Conservation (phyloP, 35 echinoderm and acorn worm genomes). For the Amphiura filiformis region DNA sequence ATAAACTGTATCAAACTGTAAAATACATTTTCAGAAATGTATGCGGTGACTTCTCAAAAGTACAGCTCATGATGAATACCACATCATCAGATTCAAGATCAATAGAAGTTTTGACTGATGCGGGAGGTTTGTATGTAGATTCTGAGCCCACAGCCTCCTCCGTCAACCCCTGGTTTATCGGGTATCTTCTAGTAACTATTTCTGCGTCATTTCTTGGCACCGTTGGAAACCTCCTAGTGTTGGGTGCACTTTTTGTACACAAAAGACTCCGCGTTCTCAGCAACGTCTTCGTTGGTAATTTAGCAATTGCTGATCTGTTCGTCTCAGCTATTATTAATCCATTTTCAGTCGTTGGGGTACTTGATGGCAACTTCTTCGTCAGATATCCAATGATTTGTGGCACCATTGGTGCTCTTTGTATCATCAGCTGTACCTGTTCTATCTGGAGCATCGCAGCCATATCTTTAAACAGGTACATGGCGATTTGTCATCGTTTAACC, state of each 20-base stretch:
- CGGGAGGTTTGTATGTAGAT: no score
- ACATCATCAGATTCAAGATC: no score
- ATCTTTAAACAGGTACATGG: conserved; percentile 56
- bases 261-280: conserved; percentile 40
- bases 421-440: conserved; percentile 66
- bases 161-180: no score
- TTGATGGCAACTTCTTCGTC: conserved; percentile 51
- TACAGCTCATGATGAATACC: no score
- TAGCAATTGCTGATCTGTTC: conserved; percentile 62
- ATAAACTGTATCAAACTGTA: no score
- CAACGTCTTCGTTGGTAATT: conserved; percentile 69
- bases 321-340: conserved; percentile 61
- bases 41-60: no score
- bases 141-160: no score
- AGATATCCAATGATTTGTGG: conserved; percentile 47
- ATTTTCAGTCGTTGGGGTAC: conserved; percentile 50
- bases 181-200: no score
- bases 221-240: not conserved
- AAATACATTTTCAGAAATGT: no score
- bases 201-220: no score
- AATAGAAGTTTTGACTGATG: no score
- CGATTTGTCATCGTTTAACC: conserved; percentile 38
- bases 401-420: conserved; percentile 64
- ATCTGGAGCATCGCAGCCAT: conserved; percentile 56
- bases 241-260: conserved; percentile 17